Percentiles rank a stretch among this genome's conserved stretches.
Evolutionary conservation across 2,113 vertebrate species (phyloP).

Genomic region (Poeciliopsis turrubarensis): DNA sequence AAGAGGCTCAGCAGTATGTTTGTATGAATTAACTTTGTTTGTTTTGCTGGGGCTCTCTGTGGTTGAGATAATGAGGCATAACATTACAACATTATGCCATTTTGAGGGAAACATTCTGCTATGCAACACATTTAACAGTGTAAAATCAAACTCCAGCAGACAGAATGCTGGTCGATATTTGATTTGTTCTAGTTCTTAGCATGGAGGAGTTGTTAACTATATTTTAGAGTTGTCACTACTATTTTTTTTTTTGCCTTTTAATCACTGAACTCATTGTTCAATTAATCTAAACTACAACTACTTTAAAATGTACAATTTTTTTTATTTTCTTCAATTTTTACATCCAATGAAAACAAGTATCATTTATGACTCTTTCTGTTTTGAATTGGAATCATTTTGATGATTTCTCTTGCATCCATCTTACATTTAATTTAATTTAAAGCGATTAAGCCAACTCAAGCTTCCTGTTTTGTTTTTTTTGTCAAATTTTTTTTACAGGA

Average conservation of each 20-base stretch:
- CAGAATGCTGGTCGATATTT: conserved; percentile 16
- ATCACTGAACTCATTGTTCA: too few relatives aligned
- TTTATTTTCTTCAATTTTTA: too few relatives aligned
- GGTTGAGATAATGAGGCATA: conserved; percentile 29
- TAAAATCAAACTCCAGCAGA: conserved; percentile 40
- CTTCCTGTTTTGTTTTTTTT: conserved; percentile 4
- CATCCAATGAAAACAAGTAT: too few relatives aligned
- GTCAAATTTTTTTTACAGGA: conserved; percentile 80
- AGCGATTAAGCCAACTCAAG: neutral
- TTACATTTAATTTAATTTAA: neutral
- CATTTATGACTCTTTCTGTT: too few relatives aligned
- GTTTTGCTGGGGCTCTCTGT: neutral
- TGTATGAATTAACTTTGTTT: conserved; percentile 1
- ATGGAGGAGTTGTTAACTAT: neutral
- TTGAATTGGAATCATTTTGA: too few relatives aligned
- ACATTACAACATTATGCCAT: conserved; percentile 28
- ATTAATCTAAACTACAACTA: too few relatives aligned
- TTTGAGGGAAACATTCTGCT: conserved; percentile 15
- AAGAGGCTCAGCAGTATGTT: neutral
- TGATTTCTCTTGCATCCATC: neutral
- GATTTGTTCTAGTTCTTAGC: conserved; percentile 33
- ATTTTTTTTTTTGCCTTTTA: too few relatives aligned
- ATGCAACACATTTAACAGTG: conserved; percentile 3
- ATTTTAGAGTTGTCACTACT: neutral
- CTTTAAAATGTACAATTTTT: too few relatives aligned